Base-by-base conservation (phyloP, 35 echinoderm and acorn worm species). In the Heliocidaris tuberculata region DNA sequence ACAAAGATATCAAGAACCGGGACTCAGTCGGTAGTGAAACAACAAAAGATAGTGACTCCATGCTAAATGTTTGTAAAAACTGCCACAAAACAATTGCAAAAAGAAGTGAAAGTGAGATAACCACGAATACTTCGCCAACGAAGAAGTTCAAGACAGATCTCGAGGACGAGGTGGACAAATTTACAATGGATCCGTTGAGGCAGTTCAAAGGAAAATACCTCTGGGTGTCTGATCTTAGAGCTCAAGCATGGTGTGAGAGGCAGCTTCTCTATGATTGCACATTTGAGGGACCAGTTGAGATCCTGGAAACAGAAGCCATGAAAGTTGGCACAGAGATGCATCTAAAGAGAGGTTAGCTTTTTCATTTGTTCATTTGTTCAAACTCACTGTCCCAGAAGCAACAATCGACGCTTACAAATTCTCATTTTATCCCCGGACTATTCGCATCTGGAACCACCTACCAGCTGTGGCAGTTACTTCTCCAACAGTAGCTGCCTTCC, bases 231-330 rank as follows among this genome's bases (percentile, higher is more conserved):
- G 97, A 97, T 86, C 65, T 97, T 27, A 97, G 95, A 31, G 65
- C 97, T 32, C 97, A 97, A 48, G 94, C 94, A 31, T 97, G 97
- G 97, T 97, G 97, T 94, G 97, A 97, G 85, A 95, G 96, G 71
- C 90, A 95, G 61, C 94, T 97, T 49, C 88, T 96, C 31, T 97
- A 97, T 49, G 93, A 94, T 27, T 95, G 86, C 70, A 93, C 97
- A 60, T 52, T 95, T 85, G 91, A 93, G 50, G 91, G 91, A 31
- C 96, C 95, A 31, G 95, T 60, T 86, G 96, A 95, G 59, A n/a
- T 94, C 31, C n/a, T 97, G 11, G 60, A 95, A 85, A 95, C 50
- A 13, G 91, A 93, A 48, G 50, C 91, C 50, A 93, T 93, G 91
- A 93, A 93, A 93, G 48, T 93, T 93, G 91, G 91, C 9, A 48